phyloP scores from a whole-genome alignment of 2,888 invertebrate species.

The Lathronympha strigana region DNA sequence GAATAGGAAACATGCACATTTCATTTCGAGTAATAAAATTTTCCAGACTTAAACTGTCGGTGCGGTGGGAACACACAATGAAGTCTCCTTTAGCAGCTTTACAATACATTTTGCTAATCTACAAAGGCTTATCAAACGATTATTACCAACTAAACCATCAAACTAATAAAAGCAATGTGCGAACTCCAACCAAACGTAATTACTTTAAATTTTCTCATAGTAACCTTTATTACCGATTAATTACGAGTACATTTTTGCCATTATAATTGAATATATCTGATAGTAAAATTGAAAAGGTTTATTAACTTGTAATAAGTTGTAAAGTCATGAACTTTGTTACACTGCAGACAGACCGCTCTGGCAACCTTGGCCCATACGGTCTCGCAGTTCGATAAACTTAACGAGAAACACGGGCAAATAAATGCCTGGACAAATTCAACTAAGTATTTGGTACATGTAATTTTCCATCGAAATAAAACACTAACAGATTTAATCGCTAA shows the following conservation, averaged over 20 bases:
- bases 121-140: background rate
- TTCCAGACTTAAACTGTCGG: background rate
- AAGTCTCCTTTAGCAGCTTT: background rate
- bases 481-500: too few species aligned
- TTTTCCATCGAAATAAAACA: too few species aligned
- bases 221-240: constrained; percentile 27
- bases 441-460: too few species aligned
- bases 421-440: too few species aligned
- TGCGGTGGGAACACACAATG: too few species aligned
- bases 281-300: constrained; percentile 40
- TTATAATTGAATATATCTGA: constrained; percentile 44
- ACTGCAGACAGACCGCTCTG: constrained; percentile 33
- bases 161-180: constrained; percentile 9
- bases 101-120: background rate
- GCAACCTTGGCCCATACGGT: constrained; percentile 24
- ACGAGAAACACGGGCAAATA: background rate
- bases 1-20: too few species aligned
- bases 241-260: constrained; percentile 45
- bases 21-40: background rate
- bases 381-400: background rate
- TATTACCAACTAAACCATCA: background rate
- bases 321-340: constrained; percentile 43
- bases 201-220: constrained; percentile 8
- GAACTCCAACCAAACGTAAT: background rate
- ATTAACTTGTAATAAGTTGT: constrained; percentile 42